Base-by-base conservation (phyloP, 2,113 vertebrate species). In the Sinocyclocheilus rhinocerous region DNA sequence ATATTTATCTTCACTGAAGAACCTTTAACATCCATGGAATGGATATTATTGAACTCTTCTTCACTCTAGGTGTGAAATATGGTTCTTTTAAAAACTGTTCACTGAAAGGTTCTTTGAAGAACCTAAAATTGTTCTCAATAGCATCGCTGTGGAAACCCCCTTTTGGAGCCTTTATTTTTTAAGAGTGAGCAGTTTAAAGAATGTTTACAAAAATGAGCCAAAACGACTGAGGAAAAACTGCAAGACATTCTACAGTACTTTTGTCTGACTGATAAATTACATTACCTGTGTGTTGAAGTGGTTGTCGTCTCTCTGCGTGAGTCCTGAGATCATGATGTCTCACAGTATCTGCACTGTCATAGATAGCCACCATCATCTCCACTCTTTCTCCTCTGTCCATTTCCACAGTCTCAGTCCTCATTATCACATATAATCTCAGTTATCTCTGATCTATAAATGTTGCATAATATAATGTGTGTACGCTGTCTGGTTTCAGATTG, bases 211-310 rank as follows among this genome's bases (percentile, higher is more conserved):
- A 8, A 29, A 67, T 67, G 8, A 69, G 29, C 26, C 15, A 69
- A 69, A 33, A 16, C 0, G 26, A 69, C 22, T n/a, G n/a, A n/a
- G n/a, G n/a, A n/a, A n/a, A 22, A 70, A 67, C 16, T 16, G 10
- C 67, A 70, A 42, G 70, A 42, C 36, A 22, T 12, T 39, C 39
- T 9, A 20, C 8, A 36, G 39, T 70, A 36, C 16, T 18, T 36
- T 4, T 36, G 7, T 36, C 16, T 36, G 8, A 36, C 33, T 39
- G 16, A 39, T 39, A 39, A 39, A 39, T 48, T 5, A 12, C 10
- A 22, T 57, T 57, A 81, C 79, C 79, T 29, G 39, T 67, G 36
- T 81, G 57, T 4, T 81, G 79, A 65, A 81, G 79, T 24, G 22
- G 6, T 16, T 26, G 57, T 7, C 18, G 36, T 65, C n/a, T 42